Percentiles rank a stretch among this genome's conserved stretches.
phyloP scores from a whole-genome alignment of 2,113 vertebrate species.

The Hippocampus guttulatus region DNA sequence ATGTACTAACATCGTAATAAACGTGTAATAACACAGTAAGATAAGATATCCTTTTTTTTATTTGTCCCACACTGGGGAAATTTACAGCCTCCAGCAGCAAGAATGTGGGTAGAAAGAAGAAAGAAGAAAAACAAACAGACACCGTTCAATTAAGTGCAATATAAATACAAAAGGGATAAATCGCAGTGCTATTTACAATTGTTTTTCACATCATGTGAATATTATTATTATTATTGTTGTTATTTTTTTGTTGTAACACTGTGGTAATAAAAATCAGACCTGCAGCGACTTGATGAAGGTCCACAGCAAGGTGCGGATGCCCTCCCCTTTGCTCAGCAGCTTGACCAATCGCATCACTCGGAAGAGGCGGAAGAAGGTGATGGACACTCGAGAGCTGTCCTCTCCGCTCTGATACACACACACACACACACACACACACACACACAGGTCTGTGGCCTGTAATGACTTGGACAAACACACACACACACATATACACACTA shows the following conservation, averaged over 20 bases:
- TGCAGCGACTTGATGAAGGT: conserved; percentile 99
- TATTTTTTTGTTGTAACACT: too few species aligned
- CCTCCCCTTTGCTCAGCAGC: conserved; percentile 96
- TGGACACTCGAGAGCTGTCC: conserved; percentile 95
- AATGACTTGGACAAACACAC: background rate
- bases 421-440: background rate
- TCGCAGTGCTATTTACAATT: too few species aligned
- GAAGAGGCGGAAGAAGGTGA: conserved; percentile 99
- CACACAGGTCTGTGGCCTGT: background rate
- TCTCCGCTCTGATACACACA: conserved; percentile 77
- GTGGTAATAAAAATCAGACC: conserved; percentile 76
- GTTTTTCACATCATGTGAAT: too few species aligned
- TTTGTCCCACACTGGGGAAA: too few species aligned
- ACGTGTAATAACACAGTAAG: background rate
- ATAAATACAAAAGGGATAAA: too few species aligned
- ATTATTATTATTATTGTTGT: too few species aligned
- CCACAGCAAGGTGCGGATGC: conserved; percentile 95
- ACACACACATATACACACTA: background rate
- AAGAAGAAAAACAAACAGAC: too few species aligned
- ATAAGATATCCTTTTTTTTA: too few species aligned
- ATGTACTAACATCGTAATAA: background rate
- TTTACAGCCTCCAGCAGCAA: too few species aligned
- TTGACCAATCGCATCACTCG: conserved; percentile 98
- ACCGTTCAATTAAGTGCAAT: too few species aligned
- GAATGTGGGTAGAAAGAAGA: too few species aligned